Base-by-base conservation (phyloP, 2,888 invertebrate species). In the Tenthredo notha region DNA sequence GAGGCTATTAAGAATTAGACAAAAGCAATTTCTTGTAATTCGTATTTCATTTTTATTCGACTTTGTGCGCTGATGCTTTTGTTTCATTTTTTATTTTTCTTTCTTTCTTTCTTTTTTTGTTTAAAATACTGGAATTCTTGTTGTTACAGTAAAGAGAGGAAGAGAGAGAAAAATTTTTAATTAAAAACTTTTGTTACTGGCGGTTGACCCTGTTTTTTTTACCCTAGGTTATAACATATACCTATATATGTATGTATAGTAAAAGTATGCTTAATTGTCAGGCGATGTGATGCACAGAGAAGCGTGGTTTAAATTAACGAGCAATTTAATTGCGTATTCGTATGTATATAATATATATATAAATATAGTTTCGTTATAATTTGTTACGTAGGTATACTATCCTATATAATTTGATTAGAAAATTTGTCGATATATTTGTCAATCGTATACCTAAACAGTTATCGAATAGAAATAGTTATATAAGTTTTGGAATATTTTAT, bases 181-280 rank as follows among this genome's bases (percentile, higher is more conserved):
- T 74, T 74, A 74, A 74, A 21, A 74, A 74, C 72, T 74, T 43
- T 74, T 43, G 72, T 74, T 9, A 74, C 72, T 43, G 72, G 40
- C n/a, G 72, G n/a, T 43, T 74, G 72, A 74, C 40, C 40, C 72
- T 74, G 72, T 74, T 74, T 72, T 74, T 72, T 47, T 74, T 21
- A 40, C 72, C 0, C 40, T 74, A 74, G 40, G 12, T 7, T 40
- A 9, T 40, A 40, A 7, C 9, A 72, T 40, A 72, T 15, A n/a
- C n/a, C 18, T 9, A 9, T 25, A 40, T n/a, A 40, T 18, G 4
- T 29, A 29, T 12, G 6, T n/a, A n/a, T 50, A 67, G n/a, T 67
- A 33, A 33, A 18, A 74, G 72, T 74, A 67, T 67, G 67, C 33
- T 29, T 67, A 67, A 67, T 67, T 67, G 67, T 67, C 67, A 33